These are phyloP conservation scores for Paguma larvata DNA, from an alignment of 2,797 vertebrate species.

Conservation along the genomic window DNA sequence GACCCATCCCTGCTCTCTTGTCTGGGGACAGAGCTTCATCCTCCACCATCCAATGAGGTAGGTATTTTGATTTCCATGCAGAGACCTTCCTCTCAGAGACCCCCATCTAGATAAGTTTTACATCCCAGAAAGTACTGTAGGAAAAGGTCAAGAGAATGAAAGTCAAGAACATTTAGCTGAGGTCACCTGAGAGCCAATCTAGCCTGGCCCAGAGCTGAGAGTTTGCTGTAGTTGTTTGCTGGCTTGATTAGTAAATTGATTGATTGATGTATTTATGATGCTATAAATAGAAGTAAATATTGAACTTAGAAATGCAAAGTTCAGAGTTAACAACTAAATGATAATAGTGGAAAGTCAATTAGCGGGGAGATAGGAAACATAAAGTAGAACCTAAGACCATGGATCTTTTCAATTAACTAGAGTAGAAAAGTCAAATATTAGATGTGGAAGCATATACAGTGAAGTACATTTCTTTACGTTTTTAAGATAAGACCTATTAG, in stretches of 20 bases:
- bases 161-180: background rate
- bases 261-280: background rate
- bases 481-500: background rate
- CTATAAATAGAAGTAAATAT: background rate
- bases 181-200: background rate
- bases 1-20: background rate
- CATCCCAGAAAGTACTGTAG: accelerated
- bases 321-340: background rate
- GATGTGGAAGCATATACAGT: background rate
- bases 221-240: no score
- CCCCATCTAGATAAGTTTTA: background rate
- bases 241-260: background rate
- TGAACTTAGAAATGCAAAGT: background rate
- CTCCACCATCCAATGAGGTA: background rate
- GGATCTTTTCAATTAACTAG: background rate
- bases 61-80: background rate
- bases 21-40: background rate
- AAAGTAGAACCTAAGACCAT: background rate
- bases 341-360: background rate
- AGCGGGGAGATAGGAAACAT: background rate
- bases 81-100: background rate
- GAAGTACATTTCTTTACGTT: background rate
- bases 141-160: background rate
- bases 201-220: background rate
- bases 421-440: background rate